phyloP scores from a whole-genome alignment of 2,888 invertebrate genomes.

The Aspidiotus destructor region DNA sequence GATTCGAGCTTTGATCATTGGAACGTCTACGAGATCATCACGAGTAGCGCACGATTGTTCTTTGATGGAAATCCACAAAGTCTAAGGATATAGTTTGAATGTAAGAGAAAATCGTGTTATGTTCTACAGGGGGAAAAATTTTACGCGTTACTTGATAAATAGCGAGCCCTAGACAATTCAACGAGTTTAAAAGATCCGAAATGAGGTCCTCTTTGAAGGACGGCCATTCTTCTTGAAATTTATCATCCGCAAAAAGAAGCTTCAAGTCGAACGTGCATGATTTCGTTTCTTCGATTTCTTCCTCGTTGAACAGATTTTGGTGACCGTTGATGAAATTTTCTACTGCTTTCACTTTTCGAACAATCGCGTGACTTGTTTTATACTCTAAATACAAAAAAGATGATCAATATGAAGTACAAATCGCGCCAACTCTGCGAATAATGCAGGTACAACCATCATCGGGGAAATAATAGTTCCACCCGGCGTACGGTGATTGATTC shows the following conservation, averaged over 20 bases:
- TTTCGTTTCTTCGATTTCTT: slow-evolving; percentile 51
- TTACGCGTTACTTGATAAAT: slow-evolving; percentile 57
- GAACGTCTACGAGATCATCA: slow-evolving; percentile 40
- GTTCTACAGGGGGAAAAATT: no score
- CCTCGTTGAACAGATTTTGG: slow-evolving; percentile 46
- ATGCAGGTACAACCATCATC: slow-evolving; percentile 48
- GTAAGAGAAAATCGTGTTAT: no score
- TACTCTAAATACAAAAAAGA: slow-evolving; percentile 42
- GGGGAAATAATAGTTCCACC: slow-evolving; percentile 72
- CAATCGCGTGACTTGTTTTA: slow-evolving; percentile 45
- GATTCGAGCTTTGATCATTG: slow-evolving; percentile 50
- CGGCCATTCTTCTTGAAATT: slow-evolving; percentile 53
- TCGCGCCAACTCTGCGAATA: slow-evolving; percentile 34
- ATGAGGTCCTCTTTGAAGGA: slow-evolving; percentile 56
- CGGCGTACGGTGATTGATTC: slow-evolving; percentile 46
- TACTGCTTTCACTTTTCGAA: slow-evolving; percentile 47
- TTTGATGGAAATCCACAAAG: slow-evolving; percentile 15
- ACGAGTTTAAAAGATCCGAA: slow-evolving; percentile 55
- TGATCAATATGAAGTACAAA: slow-evolving; percentile 17
- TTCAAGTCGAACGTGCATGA: slow-evolving; percentile 53
- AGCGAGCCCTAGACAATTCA: slow-evolving; percentile 64
- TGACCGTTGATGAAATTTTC: slow-evolving; percentile 49
- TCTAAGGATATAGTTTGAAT: not conserved
- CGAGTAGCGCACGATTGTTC: slow-evolving; percentile 9
- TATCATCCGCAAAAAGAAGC: slow-evolving; percentile 48